Conservation (phyloP, 2,888 invertebrate species). For the Pammene fasciana region DNA sequence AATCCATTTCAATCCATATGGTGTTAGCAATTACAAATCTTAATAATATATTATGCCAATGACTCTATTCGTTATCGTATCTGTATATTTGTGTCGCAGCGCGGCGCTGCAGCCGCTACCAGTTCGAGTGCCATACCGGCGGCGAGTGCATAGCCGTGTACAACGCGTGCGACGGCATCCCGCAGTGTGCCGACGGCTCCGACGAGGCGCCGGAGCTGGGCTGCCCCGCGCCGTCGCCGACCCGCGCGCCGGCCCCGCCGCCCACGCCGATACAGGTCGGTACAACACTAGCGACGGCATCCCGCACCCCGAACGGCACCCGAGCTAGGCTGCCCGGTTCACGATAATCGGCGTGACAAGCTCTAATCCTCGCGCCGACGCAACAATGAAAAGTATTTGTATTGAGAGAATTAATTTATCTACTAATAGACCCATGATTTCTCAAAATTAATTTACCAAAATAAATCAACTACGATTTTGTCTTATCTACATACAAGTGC, state of each 20-base stretch:
- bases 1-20: too few species aligned
- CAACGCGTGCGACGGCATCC: slow-evolving; percentile 97
- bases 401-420: too few species aligned
- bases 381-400: too few species aligned
- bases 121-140: slow-evolving; percentile 93
- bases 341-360: too few species aligned
- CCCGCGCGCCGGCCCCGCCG: slow-evolving; percentile 41
- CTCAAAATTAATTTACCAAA: too few species aligned
- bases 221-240: slow-evolving; percentile 80
- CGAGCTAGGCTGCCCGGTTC: not conserved
- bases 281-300: slow-evolving; percentile 10
- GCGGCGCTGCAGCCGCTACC: slow-evolving; percentile 90
- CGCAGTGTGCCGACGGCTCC: slow-evolving; percentile 95
- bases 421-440: too few species aligned
- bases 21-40: too few species aligned
- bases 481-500: too few species aligned
- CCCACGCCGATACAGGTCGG: slow-evolving; percentile 16
- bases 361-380: too few species aligned
- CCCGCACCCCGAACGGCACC: not conserved
- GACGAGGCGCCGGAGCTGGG: slow-evolving; percentile 94
- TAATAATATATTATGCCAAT: too few species aligned
- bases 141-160: slow-evolving; percentile 97
- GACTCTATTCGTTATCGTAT: too few species aligned
- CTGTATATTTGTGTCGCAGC: slow-evolving; percentile 51
- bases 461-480: too few species aligned